Percentiles rank a stretch among this genome's conserved stretches.
phyloP scores from a whole-genome alignment of 2,113 vertebrate genomes.

The Callorhinus ursinus region DNA sequence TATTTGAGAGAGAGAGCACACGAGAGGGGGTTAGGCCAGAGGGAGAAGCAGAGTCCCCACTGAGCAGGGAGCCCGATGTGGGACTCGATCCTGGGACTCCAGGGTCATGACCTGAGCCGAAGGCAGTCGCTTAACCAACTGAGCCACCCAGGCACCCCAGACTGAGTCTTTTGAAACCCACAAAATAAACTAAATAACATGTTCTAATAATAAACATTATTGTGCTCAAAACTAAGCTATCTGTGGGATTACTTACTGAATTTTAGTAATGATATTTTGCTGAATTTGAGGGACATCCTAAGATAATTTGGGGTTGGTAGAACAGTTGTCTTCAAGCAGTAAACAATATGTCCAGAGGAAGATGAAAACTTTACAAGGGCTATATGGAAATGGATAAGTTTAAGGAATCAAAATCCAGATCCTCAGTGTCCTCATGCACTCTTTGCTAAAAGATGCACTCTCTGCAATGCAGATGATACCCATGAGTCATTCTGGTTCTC shows the following conservation, averaged over 20 bases:
- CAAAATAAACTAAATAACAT: background rate
- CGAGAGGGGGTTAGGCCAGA: no score
- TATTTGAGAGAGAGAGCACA: no score
- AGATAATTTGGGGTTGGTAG: background rate
- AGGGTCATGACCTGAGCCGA: no score
- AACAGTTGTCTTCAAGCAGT: background rate
- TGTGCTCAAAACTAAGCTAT: background rate
- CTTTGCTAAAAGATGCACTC: background rate
- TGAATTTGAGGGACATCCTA: background rate
- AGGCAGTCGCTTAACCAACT: no score
- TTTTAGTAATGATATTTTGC: background rate
- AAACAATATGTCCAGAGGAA: background rate
- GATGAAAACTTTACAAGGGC: background rate
- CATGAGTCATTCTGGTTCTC: background rate
- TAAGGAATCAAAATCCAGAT: background rate
- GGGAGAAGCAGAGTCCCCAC: no score
- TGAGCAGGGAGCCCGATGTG: no score
- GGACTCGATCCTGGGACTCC: no score
- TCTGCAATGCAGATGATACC: background rate
- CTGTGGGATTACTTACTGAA: background rate
- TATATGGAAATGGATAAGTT: background rate
- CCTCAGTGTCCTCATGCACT: background rate
- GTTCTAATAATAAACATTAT: background rate
- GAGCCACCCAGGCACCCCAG: no score
- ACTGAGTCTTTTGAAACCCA: background rate